Evolutionary conservation across 1,140 invertebrate genomes (phyloP), one percentile per base, ranked within the genome.

Genomic region (Zaprionus inermis): DNA sequence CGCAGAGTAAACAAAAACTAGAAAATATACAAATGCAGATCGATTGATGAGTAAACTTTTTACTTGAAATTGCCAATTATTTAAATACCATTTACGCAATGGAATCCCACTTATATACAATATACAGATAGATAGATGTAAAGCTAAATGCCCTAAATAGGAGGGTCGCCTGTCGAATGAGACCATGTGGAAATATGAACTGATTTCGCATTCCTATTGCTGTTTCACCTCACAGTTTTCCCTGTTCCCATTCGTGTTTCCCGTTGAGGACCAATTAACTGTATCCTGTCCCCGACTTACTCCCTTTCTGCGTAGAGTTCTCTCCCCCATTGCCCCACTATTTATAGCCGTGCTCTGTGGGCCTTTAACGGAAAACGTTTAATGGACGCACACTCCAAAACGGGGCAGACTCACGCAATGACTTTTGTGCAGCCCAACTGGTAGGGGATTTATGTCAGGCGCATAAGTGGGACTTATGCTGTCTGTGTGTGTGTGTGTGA

Each of bases 361-460:
- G 36, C 70, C 28, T 44, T 57, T 49, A 64, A 71, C 71, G 71
- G 65, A 61, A 72, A 72, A 49, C 41, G 24, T 44, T 74, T 74
- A 69, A 63, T 61, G 58, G 72, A 69, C 22, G 65, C 52, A 57
- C 51, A 69, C 66, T 56, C 65, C 51, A 57, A 56, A 74, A 69
- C 52, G 72, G 51, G 14, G 52, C 18, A 18, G 41, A 28, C 66
- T 57, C 72, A 74, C 72, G 72, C 65, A 69, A 74, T 32, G 24
- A 46, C 38, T 51, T 41, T 18, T 38, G 16, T 46, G 24, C 38
- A 44, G 32, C 36, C 55, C 14, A 55, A 67, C 5, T 72, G 28
- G 51, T 46, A 46, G 22, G 38, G 61, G 65, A 74, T 67, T 73
- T 69, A 73, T 73, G 71, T 56, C 69, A 38, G 46, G 51, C 24